Evolutionary conservation across 1,140 invertebrate genomes (phyloP).

Genomic region (Melitaea cinxia): DNA sequence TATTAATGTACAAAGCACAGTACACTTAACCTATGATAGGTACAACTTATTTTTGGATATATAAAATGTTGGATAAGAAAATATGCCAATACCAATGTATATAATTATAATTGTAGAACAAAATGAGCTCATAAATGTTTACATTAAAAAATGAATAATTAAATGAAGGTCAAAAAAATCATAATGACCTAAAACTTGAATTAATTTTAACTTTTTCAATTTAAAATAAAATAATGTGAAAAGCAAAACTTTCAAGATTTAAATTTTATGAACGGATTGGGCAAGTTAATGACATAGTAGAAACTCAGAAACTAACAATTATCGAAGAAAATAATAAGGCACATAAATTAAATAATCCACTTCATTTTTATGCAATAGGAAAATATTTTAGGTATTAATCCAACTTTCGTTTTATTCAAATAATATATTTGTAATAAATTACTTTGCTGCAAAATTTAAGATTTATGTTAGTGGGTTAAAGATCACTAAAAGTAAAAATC

Average conservation of each 20-base stretch:
- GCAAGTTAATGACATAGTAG: not conserved
- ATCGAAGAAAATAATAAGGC: not conserved
- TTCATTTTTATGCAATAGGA: not conserved
- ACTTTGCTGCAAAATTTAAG: slow-evolving; percentile 17
- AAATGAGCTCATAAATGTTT: slow-evolving; percentile 8
- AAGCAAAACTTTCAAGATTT: not conserved
- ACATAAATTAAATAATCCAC: not conserved
- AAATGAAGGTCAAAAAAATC: no score
- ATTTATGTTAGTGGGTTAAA: slow-evolving; percentile 49
- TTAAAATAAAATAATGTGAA: not conserved
- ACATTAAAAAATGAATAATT: not conserved
- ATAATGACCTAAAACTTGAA: no score
- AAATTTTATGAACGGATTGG: not conserved
- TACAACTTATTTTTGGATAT: slow-evolving; percentile 50
- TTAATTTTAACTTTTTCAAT: no score
- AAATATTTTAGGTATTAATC: not conserved
- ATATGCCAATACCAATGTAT: slow-evolving; percentile 27
- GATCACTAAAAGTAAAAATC: slow-evolving; percentile 43
- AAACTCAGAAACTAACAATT: not conserved
- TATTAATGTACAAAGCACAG: slow-evolving; percentile 73
- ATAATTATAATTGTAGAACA: slow-evolving; percentile 4
- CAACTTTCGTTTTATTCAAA: slow-evolving; percentile 6
- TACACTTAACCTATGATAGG: slow-evolving; percentile 63
- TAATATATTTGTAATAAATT: slow-evolving; percentile 14
- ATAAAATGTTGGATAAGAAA: slow-evolving; percentile 30